phyloP scores from a whole-genome alignment of 2,888 invertebrate genomes.

The Eupithecia inturbata region DNA sequence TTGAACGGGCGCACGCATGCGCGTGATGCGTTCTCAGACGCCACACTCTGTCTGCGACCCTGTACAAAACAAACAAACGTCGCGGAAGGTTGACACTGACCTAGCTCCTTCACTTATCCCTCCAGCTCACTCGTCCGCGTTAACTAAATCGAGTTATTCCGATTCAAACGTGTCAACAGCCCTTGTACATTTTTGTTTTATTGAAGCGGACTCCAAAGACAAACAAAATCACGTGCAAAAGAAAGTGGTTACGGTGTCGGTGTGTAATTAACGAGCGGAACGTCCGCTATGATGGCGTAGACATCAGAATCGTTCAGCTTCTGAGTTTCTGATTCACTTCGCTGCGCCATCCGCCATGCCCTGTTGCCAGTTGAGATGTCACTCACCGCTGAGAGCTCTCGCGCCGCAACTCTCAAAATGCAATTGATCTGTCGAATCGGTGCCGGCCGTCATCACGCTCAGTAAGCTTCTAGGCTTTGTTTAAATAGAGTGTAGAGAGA shows the following conservation, averaged over 20 bases:
- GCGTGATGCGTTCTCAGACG: conserved; percentile 54
- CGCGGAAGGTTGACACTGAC: conserved; percentile 70
- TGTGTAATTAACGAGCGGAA: conserved; percentile 68
- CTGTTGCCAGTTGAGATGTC: conserved; percentile 61
- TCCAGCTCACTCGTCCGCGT: conserved; percentile 43
- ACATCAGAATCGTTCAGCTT: conserved; percentile 66
- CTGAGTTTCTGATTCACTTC: conserved; percentile 74
- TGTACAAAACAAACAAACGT: conserved; percentile 77
- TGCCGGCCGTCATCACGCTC: conserved; percentile 51
- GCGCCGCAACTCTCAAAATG: conserved; percentile 37
- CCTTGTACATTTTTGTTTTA: neutral
- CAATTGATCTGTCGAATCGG: conserved; percentile 39
- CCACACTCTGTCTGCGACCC: conserved; percentile 59
- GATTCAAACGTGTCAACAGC: neutral
- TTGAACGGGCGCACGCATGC: conserved; percentile 79
- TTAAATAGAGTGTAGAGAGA: conserved; percentile 75
- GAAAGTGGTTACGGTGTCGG: conserved; percentile 74
- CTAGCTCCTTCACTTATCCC: conserved; percentile 54
- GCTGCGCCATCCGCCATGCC: conserved; percentile 66
- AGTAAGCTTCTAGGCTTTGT: conserved; percentile 53
- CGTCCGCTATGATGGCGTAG: conserved; percentile 65
- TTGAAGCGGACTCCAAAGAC: conserved; percentile 16
- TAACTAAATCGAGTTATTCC: conserved; percentile 6
- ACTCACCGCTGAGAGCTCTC: conserved; percentile 48
- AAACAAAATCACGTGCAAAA: conserved; percentile 75